A percentile compares a stretch with the other conserved stretches of the same genome.
Conservation (phyloP, 2,113 vertebrate genomes). For the Fukomys damarensis region DNA sequence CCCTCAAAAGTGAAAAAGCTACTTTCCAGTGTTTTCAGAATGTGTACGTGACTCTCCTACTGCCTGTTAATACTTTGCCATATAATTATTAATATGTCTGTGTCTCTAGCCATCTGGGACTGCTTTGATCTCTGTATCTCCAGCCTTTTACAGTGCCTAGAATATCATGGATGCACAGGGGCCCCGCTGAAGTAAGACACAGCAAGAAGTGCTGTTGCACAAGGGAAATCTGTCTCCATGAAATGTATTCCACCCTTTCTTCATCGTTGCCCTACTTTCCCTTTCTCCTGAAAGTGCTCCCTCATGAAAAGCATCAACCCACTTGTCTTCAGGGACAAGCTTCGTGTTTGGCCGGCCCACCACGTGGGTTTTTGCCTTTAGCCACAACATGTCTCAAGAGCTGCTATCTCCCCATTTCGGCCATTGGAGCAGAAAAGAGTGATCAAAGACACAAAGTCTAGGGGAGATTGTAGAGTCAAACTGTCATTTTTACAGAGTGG, state of each 20-base stretch:
- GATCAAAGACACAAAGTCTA: conserved; percentile 67
- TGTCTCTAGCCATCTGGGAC: not conserved
- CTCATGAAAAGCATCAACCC: conserved; percentile 23
- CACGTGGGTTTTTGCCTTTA: conserved; percentile 13
- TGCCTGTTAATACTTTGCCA: not conserved
- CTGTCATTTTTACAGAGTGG: conserved; percentile 54
- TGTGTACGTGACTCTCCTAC: not conserved
- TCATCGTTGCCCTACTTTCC: not conserved
- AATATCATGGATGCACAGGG: not conserved
- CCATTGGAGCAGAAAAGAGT: conserved; percentile 54
- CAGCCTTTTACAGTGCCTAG: not conserved
- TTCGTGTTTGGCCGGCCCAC: not conserved
- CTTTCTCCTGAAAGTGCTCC: too few species aligned
- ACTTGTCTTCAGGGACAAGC: conserved; percentile 6
- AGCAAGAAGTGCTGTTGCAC: not conserved
- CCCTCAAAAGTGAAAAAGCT: not conserved
- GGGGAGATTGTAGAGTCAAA: conserved; percentile 38
- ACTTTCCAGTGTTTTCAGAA: not conserved
- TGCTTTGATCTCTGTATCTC: not conserved
- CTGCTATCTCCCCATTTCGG: conserved; percentile 62
- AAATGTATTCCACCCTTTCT: conserved; percentile 46
- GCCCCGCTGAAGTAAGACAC: not conserved
- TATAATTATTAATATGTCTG: not conserved
- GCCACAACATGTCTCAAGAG: not conserved
- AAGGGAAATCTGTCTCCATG: not conserved